Conservation (phyloP, 2,797 vertebrate genomes). For the Sebastes glaucus region DNA sequence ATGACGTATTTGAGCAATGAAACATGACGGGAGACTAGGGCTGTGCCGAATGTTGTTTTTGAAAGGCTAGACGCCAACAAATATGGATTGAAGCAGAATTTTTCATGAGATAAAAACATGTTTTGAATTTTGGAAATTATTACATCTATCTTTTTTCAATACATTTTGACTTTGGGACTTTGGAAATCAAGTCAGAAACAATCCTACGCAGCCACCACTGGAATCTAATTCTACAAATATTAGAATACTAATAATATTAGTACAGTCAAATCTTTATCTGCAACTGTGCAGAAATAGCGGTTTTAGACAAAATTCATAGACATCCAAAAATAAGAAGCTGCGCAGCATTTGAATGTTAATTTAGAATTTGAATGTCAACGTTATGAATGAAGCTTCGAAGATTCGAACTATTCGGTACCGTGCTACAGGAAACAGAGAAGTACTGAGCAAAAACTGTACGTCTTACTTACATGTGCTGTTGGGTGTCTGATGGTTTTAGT, state of each 20-base stretch:
- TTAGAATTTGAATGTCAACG: not conserved
- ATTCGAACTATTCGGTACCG: not conserved
- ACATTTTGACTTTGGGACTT: no score
- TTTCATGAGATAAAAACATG: not conserved
- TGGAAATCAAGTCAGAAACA: no score
- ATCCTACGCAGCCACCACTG: no score
- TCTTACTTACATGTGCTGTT: not conserved
- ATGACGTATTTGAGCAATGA: not conserved
- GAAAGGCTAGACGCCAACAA: not conserved
- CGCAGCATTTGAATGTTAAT: not conserved
- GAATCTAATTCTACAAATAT: no score
- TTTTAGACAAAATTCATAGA: not conserved
- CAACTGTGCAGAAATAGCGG: no score
- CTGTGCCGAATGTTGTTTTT: not conserved
- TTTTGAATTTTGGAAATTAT: not conserved
- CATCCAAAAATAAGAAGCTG: not conserved
- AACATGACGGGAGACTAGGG: not conserved
- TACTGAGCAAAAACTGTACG: not conserved
- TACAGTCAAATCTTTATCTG: no score
- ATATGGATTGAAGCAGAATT: not conserved
- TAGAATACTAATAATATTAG: no score
- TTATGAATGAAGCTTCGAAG: not conserved
- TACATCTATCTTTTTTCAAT: no score
- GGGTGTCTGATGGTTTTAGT: not conserved
- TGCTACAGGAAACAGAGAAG: not conserved